These are phyloP conservation scores for Pseudochirops cupreus DNA, from an alignment of 2,797 vertebrate species.

Conservation along the genomic window DNA sequence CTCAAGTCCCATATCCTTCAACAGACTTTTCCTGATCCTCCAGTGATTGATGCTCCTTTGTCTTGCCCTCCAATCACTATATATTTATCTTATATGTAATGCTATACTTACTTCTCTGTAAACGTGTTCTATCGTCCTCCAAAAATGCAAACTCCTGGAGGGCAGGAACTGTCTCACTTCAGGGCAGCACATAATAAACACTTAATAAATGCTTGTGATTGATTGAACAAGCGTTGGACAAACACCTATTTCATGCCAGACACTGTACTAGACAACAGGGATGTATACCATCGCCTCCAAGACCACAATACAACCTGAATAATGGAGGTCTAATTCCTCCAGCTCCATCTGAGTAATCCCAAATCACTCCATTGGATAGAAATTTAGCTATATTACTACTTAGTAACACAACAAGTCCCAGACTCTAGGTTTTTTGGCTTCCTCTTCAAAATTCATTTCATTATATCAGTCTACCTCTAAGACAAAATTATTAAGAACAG, in stretches of 20 bases:
- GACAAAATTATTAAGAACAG: conserved; percentile 15
- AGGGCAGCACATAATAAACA: neutral
- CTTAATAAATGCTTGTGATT: neutral
- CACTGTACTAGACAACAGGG: neutral
- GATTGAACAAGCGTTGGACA: neutral
- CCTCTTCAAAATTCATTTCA: neutral
- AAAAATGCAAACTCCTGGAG: neutral
- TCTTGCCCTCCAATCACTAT: neutral
- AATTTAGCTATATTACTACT: neutral
- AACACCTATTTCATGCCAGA: neutral
- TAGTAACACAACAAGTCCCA: neutral
- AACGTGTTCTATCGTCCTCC: neutral
- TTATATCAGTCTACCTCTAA: neutral
- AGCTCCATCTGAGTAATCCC: neutral
- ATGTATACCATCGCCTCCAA: neutral
- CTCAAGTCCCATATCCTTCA: neutral
- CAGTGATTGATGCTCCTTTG: neutral
- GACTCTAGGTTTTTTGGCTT: neutral
- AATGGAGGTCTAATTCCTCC: no score
- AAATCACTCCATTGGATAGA: neutral
- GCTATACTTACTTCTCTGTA: neutral
- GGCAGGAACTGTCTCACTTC: neutral
- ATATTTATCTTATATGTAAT: neutral
- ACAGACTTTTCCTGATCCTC: neutral
- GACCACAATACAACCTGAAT: neutral